Conservation (phyloP, 2,888 invertebrate genomes). For the Nysson spinosus region DNA sequence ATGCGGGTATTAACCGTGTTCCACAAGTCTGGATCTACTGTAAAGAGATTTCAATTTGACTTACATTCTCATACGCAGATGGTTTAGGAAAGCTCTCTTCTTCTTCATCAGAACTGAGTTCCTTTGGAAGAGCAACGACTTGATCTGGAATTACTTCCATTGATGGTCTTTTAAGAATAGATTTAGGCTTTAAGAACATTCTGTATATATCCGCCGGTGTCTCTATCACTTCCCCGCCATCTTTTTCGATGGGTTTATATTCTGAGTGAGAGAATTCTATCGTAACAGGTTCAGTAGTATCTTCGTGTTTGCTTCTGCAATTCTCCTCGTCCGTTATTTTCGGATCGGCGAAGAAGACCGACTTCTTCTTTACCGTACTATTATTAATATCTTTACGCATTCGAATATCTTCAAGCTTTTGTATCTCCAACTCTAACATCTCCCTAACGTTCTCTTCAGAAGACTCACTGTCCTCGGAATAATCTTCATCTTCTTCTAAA, state of each 20-base stretch:
- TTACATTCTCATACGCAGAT: constrained; percentile 60
- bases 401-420: constrained; percentile 4
- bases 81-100: constrained; percentile 31
- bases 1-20: no score
- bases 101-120: constrained; percentile 49
- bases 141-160: constrained; percentile 44
- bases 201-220: constrained; percentile 70
- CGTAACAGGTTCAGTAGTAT: constrained; percentile 58
- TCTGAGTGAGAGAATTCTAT: constrained; percentile 69
- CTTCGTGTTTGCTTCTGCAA: constrained; percentile 37
- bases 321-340: neutral
- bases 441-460: no score
- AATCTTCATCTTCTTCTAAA: no score
- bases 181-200: constrained; percentile 65
- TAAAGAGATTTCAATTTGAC: no score
- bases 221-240: constrained; percentile 40
- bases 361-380: constrained; percentile 1
- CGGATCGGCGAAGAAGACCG: constrained; percentile 12
- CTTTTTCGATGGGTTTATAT: constrained; percentile 24
- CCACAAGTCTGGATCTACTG: no score
- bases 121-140: constrained; percentile 18
- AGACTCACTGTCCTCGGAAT: no score
- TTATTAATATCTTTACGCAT: neutral
- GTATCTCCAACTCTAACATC: constrained; percentile 41
- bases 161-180: constrained; percentile 69